These are phyloP conservation scores for Smithornis capensis DNA, from an alignment of 2,113 vertebrate species.

Conservation along the genomic window DNA sequence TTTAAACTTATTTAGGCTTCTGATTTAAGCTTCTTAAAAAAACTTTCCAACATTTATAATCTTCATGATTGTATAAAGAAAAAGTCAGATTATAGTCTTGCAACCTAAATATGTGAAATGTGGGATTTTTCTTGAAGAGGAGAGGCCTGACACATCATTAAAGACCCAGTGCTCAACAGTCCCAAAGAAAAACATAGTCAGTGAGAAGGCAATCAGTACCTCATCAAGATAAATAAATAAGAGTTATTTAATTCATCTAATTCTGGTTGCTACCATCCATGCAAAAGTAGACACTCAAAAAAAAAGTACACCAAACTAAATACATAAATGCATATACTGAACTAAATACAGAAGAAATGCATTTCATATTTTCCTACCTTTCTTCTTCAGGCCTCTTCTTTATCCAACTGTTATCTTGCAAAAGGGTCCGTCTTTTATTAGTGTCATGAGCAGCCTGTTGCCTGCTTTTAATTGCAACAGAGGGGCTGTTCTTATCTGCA, in stretches of 20 bases:
- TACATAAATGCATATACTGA: background rate
- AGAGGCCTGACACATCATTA: background rate
- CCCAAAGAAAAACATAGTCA: background rate
- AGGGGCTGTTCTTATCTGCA: conserved; percentile 63
- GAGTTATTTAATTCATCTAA: background rate
- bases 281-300: background rate
- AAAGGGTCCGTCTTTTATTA: conserved; percentile 79
- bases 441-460: conserved; percentile 72
- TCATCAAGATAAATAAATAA: background rate
- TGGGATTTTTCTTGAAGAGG: background rate
- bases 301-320: background rate
- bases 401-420: conserved; percentile 94
- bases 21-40: background rate
- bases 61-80: background rate
- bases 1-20: background rate
- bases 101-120: background rate
- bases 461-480: conserved; percentile 55
- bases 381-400: conserved; percentile 81
- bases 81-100: background rate
- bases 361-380: conserved; percentile 26
- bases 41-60: background rate
- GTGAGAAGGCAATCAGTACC: background rate
- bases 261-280: background rate
- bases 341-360: background rate
- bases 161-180: background rate